These are phyloP conservation scores for Stomatorhinus walkeri DNA, from an alignment of 2,797 vertebrate genomes.

Conservation along the genomic window DNA sequence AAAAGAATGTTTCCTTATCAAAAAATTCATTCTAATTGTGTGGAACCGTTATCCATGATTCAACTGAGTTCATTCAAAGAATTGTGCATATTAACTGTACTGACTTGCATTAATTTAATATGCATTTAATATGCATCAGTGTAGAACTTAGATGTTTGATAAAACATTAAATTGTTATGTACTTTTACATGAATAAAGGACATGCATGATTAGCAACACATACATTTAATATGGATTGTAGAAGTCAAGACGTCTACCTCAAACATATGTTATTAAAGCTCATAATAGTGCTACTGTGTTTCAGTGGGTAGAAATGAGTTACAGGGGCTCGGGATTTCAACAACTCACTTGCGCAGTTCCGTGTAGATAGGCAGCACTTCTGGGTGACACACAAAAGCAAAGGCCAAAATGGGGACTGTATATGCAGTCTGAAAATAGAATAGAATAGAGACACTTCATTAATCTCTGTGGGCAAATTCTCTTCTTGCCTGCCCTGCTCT, in stretches of 20 bases:
- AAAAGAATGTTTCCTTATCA: background rate
- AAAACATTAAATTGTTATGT: background rate
- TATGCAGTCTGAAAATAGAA: slow-evolving; percentile 65
- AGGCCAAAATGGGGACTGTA: slow-evolving; percentile 74
- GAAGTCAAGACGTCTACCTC: background rate
- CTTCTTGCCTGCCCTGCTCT: background rate
- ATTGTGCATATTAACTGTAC: background rate
- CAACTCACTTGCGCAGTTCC: slow-evolving; percentile 72
- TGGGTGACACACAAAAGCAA: slow-evolving; percentile 77
- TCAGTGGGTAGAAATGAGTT: background rate
- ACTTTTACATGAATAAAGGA: background rate
- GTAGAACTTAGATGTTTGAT: background rate
- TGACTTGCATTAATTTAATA: background rate
- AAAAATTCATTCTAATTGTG: background rate
- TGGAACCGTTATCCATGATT: background rate
- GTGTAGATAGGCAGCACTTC: slow-evolving; percentile 79
- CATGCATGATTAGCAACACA: background rate
- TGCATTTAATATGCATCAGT: background rate
- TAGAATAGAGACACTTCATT: background rate
- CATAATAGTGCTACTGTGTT: background rate
- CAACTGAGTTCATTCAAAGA: background rate
- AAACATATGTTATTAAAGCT: background rate
- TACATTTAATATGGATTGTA: background rate
- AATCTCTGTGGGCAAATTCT: background rate
- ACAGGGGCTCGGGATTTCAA: background rate